Evolutionary conservation across 2,113 vertebrate species (phyloP).

Genomic region (Sinocyclocheilus anshuiensis): DNA sequence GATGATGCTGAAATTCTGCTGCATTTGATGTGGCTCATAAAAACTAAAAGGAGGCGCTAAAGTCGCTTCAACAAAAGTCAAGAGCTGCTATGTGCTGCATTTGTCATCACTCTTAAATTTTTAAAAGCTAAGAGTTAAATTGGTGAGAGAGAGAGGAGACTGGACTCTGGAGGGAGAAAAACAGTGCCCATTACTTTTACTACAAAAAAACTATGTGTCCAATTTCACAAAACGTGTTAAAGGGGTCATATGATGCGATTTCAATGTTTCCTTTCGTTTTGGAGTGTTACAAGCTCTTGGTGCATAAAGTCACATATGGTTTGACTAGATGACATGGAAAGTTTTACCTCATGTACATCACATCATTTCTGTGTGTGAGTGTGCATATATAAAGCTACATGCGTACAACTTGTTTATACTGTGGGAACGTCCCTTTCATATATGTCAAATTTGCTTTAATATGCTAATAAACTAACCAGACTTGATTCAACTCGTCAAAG

Average conservation of each 20-base stretch:
- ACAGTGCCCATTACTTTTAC: background rate
- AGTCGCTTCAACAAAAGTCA: slow-evolving; percentile 6
- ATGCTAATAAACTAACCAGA: background rate
- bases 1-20: background rate
- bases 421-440: background rate
- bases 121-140: background rate
- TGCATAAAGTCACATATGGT: no score
- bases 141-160: background rate
- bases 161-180: background rate
- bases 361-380: background rate
- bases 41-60: background rate
- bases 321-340: background rate
- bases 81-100: background rate
- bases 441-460: background rate
- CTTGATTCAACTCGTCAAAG: background rate
- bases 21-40: background rate
- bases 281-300: no score
- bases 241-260: no score
- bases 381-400: background rate
- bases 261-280: no score
- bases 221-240: background rate
- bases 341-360: background rate
- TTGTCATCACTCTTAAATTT: background rate
- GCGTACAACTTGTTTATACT: background rate
- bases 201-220: background rate